phyloP scores from a whole-genome alignment of 2,797 vertebrate species.

The Xiphophorus birchmanni region DNA sequence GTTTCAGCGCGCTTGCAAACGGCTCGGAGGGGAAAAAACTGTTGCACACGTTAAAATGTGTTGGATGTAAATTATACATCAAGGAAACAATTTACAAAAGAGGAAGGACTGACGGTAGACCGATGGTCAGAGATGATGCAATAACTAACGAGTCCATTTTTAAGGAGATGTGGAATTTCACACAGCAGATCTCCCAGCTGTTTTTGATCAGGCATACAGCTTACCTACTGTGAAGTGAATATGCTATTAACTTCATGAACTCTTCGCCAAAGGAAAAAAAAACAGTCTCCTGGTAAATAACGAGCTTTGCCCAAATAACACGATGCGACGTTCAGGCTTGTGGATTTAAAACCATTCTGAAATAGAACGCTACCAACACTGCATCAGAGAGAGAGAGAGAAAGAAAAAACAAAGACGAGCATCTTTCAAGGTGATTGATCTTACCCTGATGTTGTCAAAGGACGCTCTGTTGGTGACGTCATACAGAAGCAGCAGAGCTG shows the following conservation, averaged over 20 bases:
- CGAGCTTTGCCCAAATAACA: background rate
- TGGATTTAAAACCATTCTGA: background rate
- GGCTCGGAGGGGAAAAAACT: background rate
- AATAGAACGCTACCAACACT: background rate
- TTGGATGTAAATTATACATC: background rate
- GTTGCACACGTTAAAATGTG: background rate
- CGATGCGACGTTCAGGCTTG: background rate
- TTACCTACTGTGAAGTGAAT: background rate
- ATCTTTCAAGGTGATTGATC: constrained; percentile 10
- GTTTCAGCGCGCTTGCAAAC: background rate
- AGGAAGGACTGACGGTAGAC: background rate
- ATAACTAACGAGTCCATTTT: background rate
- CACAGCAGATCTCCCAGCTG: background rate
- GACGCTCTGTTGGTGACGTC: constrained; percentile 93
- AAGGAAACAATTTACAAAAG: background rate
- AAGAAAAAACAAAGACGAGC: background rate
- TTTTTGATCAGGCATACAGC: background rate
- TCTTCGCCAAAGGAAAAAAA: background rate
- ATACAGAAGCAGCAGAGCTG: constrained; percentile 93
- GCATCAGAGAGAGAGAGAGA: background rate
- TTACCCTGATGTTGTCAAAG: constrained; percentile 93
- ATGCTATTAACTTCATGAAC: background rate
- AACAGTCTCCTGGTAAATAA: background rate
- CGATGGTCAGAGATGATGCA: background rate
- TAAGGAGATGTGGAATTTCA: background rate